phyloP scores from a whole-genome alignment of 2,113 vertebrate species.

The Sigmodon hispidus region DNA sequence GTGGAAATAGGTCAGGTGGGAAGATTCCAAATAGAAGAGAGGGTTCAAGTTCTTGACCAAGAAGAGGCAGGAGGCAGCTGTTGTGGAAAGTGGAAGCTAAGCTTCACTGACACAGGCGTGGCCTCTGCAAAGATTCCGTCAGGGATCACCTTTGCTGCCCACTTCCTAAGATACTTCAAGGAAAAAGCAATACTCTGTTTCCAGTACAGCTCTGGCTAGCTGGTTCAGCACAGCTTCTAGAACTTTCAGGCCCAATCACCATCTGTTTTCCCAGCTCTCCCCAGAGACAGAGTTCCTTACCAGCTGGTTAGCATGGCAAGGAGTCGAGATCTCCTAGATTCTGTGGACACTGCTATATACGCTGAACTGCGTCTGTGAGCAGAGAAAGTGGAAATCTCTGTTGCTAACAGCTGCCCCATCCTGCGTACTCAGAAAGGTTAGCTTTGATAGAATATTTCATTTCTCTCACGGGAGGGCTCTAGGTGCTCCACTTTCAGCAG shows the following conservation, averaged over 20 bases:
- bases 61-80: neutral
- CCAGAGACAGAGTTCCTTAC: neutral
- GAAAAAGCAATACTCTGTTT: neutral
- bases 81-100: no score
- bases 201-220: neutral
- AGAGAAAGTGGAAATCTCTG: neutral
- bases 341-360: accelerated
- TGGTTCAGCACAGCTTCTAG: neutral
- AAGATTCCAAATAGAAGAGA: neutral
- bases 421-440: neutral
- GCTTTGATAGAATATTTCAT: no score
- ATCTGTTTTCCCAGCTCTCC: neutral
- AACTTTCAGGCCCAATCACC: neutral
- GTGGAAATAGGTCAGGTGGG: neutral
- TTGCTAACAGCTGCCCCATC: neutral
- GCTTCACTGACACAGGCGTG: neutral
- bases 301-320: accelerated
- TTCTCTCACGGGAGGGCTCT: neutral
- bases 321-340: neutral
- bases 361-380: neutral
- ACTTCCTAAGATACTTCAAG: neutral
- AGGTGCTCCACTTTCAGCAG: slow-evolving; percentile 26
- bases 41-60: neutral
- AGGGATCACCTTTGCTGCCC: neutral
- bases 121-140: neutral